Evolutionary conservation across 2,888 invertebrate genomes (phyloP).

Genomic region (Heterodera filipjevi): DNA sequence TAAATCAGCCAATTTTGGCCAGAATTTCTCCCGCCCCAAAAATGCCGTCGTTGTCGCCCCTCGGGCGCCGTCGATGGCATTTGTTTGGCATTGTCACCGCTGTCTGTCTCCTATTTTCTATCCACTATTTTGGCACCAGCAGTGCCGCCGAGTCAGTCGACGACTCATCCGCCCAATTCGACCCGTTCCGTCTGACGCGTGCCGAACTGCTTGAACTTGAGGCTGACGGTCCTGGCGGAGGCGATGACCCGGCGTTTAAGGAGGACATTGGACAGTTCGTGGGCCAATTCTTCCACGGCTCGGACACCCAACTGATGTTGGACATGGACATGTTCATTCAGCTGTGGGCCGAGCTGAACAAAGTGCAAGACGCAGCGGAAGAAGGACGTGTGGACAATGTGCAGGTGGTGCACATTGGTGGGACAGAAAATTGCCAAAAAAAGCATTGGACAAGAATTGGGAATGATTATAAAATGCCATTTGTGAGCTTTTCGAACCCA

Average conservation of each 20-base stretch:
- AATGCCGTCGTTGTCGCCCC: slow-evolving; percentile 12
- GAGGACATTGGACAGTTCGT: slow-evolving; percentile 46
- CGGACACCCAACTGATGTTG: slow-evolving; percentile 55
- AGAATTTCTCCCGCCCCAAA: background rate
- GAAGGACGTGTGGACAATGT: slow-evolving; percentile 60
- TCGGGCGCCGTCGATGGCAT: slow-evolving; percentile 6
- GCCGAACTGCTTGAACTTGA: slow-evolving; percentile 26
- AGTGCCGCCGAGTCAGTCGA: background rate
- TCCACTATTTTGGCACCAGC: background rate
- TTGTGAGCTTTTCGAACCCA: no score
- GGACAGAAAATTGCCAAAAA: no score
- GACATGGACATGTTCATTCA: slow-evolving; percentile 59
- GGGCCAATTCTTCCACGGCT: slow-evolving; percentile 57
- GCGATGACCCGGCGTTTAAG: slow-evolving; percentile 9
- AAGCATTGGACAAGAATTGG: no score
- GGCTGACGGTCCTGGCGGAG: no score
- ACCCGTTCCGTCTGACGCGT: slow-evolving; percentile 14
- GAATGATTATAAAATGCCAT: no score
- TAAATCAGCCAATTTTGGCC: background rate
- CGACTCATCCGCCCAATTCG: slow-evolving; percentile 7
- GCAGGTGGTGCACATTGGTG: no score
- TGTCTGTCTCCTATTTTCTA: background rate
- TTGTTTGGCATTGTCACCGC: background rate
- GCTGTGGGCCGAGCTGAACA: slow-evolving; percentile 44
- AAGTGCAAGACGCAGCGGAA: slow-evolving; percentile 38